phyloP scores from a whole-genome alignment of 2,113 vertebrate genomes.

The Rallus limicola region DNA sequence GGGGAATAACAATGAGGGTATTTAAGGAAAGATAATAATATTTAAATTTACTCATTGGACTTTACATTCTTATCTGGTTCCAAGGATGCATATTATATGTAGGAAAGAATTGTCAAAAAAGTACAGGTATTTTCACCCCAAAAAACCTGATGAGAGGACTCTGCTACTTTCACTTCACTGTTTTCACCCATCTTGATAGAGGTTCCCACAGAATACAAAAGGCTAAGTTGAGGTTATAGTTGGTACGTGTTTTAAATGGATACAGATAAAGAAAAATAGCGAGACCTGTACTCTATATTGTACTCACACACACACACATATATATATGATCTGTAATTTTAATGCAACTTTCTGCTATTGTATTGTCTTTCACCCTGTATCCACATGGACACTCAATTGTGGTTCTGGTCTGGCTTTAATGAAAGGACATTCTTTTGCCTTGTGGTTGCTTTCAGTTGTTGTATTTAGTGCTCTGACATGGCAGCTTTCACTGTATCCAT shows the following conservation, averaged over 20 bases:
- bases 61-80: not conserved
- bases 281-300: not conserved
- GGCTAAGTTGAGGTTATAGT: not conserved
- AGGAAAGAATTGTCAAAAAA: not conserved
- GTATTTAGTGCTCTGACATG: not conserved
- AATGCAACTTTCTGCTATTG: not conserved
- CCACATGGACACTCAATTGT: not conserved
- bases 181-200: not conserved
- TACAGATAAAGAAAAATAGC: not conserved
- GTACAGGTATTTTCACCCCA: not conserved
- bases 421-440: not conserved
- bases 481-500: not conserved
- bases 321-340: not conserved
- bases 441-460: not conserved
- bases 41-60: not conserved
- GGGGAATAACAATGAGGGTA: rapidly evolving
- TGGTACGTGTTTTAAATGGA: not conserved
- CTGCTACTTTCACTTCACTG: not conserved
- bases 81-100: not conserved
- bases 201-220: not conserved
- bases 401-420: not conserved
- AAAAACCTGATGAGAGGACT: not conserved
- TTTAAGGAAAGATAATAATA: not conserved
- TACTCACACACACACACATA: not conserved
- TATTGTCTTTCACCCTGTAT: not conserved